Conservation (phyloP, 2,797 vertebrate genomes). For the Allobates femoralis region DNA sequence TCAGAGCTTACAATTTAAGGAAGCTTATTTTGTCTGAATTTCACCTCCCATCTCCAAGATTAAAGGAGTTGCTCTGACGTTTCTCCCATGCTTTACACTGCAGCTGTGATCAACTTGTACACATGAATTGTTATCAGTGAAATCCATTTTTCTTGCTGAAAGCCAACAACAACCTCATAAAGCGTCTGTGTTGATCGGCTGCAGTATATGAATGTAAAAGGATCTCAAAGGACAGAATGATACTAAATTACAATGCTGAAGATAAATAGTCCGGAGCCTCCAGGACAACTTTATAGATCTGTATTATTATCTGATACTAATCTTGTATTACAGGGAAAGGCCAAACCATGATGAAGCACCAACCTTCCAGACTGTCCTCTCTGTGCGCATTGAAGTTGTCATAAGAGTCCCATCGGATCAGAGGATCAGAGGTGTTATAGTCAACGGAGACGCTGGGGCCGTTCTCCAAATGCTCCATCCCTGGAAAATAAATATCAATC, state of each 20-base stretch:
- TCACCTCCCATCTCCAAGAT: too few relatives aligned
- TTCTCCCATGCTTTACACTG: neutral
- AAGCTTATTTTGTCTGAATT: too few relatives aligned
- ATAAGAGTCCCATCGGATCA: slow-evolving; percentile 96
- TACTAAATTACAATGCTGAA: too few relatives aligned
- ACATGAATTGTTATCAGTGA: neutral
- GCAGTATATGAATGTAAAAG: too few relatives aligned
- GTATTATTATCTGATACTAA: too few relatives aligned
- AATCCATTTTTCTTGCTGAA: neutral
- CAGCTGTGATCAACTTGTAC: neutral
- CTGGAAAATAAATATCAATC: slow-evolving; percentile 70
- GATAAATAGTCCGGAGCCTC: too few relatives aligned
- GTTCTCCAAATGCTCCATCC: slow-evolving; percentile 92
- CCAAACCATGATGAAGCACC: slow-evolving; percentile 63
- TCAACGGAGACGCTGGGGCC: slow-evolving; percentile 94
- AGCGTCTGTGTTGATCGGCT: too few relatives aligned
- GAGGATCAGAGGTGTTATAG: slow-evolving; percentile 94
- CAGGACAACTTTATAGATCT: too few relatives aligned
- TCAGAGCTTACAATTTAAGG: too few relatives aligned
- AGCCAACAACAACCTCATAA: neutral
- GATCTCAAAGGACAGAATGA: too few relatives aligned
- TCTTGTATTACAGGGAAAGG: neutral
- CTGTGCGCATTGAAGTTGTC: slow-evolving; percentile 84
- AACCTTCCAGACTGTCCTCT: slow-evolving; percentile 81
- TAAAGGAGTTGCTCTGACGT: too few relatives aligned